These are phyloP conservation scores for Dendrocincla tyrannina DNA, from an alignment of 2,797 vertebrate species.

Conservation along the genomic window DNA sequence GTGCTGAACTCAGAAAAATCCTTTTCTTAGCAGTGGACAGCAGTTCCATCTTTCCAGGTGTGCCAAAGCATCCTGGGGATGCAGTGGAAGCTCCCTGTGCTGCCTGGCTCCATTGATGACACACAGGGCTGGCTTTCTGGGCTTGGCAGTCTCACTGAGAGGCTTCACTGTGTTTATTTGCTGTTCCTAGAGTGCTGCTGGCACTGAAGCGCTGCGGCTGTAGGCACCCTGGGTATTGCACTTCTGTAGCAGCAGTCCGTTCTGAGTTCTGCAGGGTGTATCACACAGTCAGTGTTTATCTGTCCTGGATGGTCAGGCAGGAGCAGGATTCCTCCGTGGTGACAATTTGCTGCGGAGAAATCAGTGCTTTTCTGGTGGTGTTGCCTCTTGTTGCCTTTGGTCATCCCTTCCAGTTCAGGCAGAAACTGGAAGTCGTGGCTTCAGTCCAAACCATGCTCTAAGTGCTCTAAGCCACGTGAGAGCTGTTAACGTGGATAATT, in stretches of 20 bases:
- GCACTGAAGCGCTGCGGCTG: neutral
- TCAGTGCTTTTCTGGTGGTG: neutral
- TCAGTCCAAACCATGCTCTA: neutral
- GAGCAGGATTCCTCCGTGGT: neutral
- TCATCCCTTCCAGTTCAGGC: neutral
- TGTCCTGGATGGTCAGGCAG: neutral
- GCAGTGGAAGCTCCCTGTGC: neutral
- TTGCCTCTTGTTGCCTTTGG: neutral
- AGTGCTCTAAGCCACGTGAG: neutral
- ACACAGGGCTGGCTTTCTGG: neutral
- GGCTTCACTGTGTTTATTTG: neutral
- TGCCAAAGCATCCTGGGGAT: rapidly evolving
- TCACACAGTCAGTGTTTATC: rapidly evolving
- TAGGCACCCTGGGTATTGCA: neutral
- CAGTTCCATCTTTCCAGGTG: neutral
- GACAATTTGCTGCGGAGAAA: neutral
- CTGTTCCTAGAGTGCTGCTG: neutral
- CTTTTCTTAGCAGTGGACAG: neutral
- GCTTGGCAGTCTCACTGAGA: neutral
- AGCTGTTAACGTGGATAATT: neutral
- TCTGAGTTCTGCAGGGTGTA: neutral
- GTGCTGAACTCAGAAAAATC: neutral
- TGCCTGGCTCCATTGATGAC: neutral
- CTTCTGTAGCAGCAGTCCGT: neutral
- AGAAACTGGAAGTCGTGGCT: neutral